These are phyloP conservation scores for Drosophila tsacasi DNA, from an alignment of 1,140 invertebrate species.

Conservation along the genomic window DNA sequence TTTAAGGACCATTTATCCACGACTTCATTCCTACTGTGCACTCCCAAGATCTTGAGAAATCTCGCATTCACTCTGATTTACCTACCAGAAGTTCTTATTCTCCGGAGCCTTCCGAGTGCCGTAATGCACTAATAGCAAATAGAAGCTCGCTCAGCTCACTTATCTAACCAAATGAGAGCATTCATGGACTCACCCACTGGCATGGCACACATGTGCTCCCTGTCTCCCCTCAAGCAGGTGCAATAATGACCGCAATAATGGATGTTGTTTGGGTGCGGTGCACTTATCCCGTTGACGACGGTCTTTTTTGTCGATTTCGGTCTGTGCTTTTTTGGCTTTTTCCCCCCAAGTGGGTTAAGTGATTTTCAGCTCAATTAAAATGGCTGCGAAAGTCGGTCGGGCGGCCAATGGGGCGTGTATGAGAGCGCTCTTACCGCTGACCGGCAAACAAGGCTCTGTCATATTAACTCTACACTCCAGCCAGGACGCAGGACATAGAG, in stretches of 20 bases:
- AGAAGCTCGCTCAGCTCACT: conserved; percentile 3
- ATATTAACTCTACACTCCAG: conserved; percentile 59
- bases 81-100: background rate
- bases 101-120: background rate
- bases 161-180: conserved; percentile 28
- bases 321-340: conserved; percentile 6
- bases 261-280: conserved; percentile 15
- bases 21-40: background rate
- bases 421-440: conserved; percentile 52
- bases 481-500: conserved; percentile 32
- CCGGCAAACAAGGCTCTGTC: conserved; percentile 68
- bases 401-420: conserved; percentile 63
- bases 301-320: conserved; percentile 1
- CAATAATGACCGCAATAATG: conserved; percentile 57
- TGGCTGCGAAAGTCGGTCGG: conserved; percentile 47
- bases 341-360: conserved; percentile 65
- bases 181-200: conserved; percentile 4
- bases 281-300: conserved; percentile 1
- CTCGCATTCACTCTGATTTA: conserved; percentile 7
- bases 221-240: conserved; percentile 3
- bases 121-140: conserved; percentile 10
- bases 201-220: conserved; percentile 18
- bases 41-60: no score
- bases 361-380: conserved; percentile 81
- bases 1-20: background rate